Evolutionary conservation across 2,888 invertebrate species (phyloP).

Genomic region (Homarus gammarus): DNA sequence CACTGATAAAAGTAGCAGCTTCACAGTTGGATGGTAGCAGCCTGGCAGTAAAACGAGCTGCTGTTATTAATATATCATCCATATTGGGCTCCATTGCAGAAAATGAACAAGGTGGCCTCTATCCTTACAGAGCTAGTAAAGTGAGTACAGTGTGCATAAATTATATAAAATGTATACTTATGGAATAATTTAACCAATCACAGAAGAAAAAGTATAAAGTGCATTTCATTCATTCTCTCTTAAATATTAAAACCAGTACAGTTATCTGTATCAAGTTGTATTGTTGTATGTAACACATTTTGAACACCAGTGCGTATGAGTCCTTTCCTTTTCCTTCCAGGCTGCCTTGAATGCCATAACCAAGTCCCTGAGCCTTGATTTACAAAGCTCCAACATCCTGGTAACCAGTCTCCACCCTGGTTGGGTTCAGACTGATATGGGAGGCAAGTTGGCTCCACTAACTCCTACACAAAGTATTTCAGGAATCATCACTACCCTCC

Average conservation of each 20-base stretch:
- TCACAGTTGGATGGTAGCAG: conserved; percentile 9
- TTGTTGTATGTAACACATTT: too few species aligned
- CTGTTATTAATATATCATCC: conserved; percentile 89
- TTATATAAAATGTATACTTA: conserved; percentile 1
- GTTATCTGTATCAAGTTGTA: not conserved
- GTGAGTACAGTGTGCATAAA: too few species aligned
- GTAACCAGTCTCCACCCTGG: conserved; percentile 91
- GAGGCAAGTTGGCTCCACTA: conserved; percentile 88
- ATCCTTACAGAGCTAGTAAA: conserved; percentile 93
- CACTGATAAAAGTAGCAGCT: conserved; percentile 51
- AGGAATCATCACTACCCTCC: conserved; percentile 85
- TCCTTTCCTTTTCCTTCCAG: conserved; percentile 81
- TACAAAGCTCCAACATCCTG: conserved; percentile 87
- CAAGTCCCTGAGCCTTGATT: conserved; percentile 89
- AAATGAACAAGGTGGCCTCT: conserved; percentile 88
- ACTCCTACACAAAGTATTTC: conserved; percentile 85
- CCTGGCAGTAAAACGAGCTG: conserved; percentile 52
- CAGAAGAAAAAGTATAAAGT: not conserved
- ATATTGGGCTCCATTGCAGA: conserved; percentile 88
- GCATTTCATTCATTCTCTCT: not conserved
- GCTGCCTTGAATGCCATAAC: conserved; percentile 92
- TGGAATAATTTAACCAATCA: not conserved
- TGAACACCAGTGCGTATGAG: too few species aligned
- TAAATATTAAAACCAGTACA: not conserved
- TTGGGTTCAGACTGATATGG: conserved; percentile 95